phyloP scores from a whole-genome alignment of 2,888 invertebrate genomes.

The Leptogaster cylindrica region DNA sequence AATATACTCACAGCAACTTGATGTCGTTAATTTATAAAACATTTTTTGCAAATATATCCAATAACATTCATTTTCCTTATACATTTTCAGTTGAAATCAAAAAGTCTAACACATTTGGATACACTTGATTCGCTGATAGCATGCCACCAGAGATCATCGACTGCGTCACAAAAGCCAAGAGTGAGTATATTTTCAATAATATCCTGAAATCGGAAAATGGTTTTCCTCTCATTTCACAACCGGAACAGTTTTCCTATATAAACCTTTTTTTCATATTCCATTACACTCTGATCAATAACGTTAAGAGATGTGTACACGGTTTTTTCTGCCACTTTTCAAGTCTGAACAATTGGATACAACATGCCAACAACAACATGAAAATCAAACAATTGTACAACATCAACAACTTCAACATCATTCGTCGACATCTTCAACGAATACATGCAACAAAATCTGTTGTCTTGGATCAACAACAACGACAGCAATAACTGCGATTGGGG shows the following conservation, averaged over 20 bases:
- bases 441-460: conserved; percentile 52
- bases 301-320: conserved; percentile 16
- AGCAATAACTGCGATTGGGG: conserved; percentile 21
- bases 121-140: conserved; percentile 66
- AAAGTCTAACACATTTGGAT: conserved; percentile 76
- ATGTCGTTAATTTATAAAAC: too few relatives aligned
- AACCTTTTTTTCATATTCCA: background rate
- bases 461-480: conserved; percentile 49
- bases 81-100: conserved; percentile 73
- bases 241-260: background rate
- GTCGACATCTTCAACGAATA: conserved; percentile 44
- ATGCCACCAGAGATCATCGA: conserved; percentile 52
- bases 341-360: conserved; percentile 50
- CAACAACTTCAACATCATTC: conserved; percentile 38
- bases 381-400: conserved; percentile 28
- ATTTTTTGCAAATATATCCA: too few relatives aligned
- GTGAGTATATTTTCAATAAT: conserved; percentile 45
- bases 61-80: too few relatives aligned
- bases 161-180: conserved; percentile 47
- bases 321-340: conserved; percentile 46
- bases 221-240: background rate
- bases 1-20: too few relatives aligned
- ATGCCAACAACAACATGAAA: conserved; percentile 30
- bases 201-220: background rate
- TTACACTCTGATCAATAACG: background rate